phyloP scores from a whole-genome alignment of 1,140 invertebrate genomes.

The Brachystomella parvula region DNA sequence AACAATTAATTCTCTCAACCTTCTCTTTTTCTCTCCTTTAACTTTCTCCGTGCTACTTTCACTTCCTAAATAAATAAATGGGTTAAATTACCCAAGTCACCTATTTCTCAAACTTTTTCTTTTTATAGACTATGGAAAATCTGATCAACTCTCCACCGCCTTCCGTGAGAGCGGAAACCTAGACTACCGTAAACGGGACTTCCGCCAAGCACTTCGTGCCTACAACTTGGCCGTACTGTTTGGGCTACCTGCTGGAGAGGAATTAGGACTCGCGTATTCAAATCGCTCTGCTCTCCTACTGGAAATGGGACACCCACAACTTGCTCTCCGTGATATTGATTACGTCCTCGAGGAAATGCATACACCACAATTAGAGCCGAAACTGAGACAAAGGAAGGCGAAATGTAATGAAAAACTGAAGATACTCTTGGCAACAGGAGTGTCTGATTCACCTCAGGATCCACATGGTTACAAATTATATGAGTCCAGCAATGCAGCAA shows the following conservation, averaged over 20 bases:
- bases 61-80: neutral
- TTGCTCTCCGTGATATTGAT: constrained; percentile 24
- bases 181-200: constrained; percentile 15
- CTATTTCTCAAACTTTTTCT: neutral
- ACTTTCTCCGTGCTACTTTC: neutral
- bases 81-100: neutral
- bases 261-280: constrained; percentile 22
- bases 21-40: neutral
- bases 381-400: constrained; percentile 17
- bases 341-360: constrained; percentile 12
- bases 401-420: constrained; percentile 20
- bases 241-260: constrained; percentile 9
- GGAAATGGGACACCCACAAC: constrained; percentile 11
- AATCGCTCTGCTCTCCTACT: constrained; percentile 30
- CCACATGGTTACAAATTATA: neutral
- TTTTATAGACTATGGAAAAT: constrained; percentile 24
- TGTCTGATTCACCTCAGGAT: constrained; percentile 20
- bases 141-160: neutral
- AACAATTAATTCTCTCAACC: neutral
- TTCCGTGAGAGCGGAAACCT: constrained; percentile 25
- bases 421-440: neutral
- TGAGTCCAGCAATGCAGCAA: constrained; percentile 19
- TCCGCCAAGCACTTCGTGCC: constrained; percentile 9
- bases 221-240: constrained; percentile 31
- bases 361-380: constrained; percentile 16